A percentile compares a stretch with the other conserved stretches of the same genome.
Evolutionary conservation across 2,888 invertebrate species (phyloP).

Genomic region (Baccha elongata): DNA sequence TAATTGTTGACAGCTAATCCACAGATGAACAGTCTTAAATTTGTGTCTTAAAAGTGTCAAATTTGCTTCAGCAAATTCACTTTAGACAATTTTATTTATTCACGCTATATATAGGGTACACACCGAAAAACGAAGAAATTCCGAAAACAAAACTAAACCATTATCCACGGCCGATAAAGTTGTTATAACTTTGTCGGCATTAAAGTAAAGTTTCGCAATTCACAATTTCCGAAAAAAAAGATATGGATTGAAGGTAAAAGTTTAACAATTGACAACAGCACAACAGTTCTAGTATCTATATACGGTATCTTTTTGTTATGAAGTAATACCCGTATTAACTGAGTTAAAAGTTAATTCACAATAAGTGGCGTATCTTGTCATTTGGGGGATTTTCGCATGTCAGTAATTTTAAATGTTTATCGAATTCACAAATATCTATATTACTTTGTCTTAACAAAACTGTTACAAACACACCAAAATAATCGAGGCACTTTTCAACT

Average conservation of each 20-base stretch:
- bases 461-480: neutral
- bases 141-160: neutral
- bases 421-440: conserved; percentile 14
- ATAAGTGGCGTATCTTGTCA: conserved; percentile 36
- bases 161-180: neutral
- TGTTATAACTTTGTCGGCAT: conserved; percentile 10
- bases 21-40: neutral
- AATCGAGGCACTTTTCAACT: conserved; percentile 22
- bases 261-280: conserved; percentile 57
- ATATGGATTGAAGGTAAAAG: conserved; percentile 19
- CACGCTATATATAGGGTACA: too few relatives aligned
- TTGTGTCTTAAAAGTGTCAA: conserved; percentile 28
- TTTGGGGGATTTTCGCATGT: conserved; percentile 62
- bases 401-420: conserved; percentile 42
- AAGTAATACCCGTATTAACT: conserved; percentile 49
- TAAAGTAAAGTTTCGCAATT: conserved; percentile 3
- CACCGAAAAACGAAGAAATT: neutral
- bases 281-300: conserved; percentile 1
- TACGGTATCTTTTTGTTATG: conserved; percentile 61
- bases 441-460: conserved; percentile 17
- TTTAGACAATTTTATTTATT: neutral
- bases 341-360: conserved; percentile 35
- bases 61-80: conserved; percentile 37
- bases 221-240: conserved; percentile 14
- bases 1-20: neutral